Evolutionary conservation across 2,797 vertebrate species (phyloP).

Genomic region (Perodicticus potto): DNA sequence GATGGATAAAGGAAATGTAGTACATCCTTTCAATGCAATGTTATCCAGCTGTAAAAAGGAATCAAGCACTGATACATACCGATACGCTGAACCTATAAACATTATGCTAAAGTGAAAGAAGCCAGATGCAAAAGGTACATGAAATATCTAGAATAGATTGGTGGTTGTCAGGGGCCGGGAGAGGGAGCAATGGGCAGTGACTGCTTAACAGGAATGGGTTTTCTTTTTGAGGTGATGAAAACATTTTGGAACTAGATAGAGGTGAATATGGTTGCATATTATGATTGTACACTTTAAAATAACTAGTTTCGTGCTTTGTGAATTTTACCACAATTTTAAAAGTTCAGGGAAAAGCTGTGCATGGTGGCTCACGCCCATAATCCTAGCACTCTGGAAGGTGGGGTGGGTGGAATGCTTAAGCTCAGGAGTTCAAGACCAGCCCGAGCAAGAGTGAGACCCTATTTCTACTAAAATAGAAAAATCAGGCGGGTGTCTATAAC

Average conservation of each 20-base stretch:
- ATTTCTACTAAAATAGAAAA: too few relatives aligned
- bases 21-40: neutral
- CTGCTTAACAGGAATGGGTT: neutral
- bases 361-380: too few relatives aligned
- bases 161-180: neutral
- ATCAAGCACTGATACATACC: too few relatives aligned
- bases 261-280: neutral
- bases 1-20: neutral
- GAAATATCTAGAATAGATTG: neutral
- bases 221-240: neutral
- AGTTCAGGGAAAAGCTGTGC: neutral
- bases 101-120: neutral
- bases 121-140: neutral
- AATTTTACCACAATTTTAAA: conserved; percentile 32
- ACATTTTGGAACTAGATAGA: neutral
- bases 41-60: neutral
- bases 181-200: neutral
- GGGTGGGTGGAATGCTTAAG: too few relatives aligned
- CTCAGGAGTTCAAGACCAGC: too few relatives aligned
- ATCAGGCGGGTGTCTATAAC: too few relatives aligned
- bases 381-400: too few relatives aligned
- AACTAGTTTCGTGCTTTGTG: neutral
- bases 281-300: neutral
- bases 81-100: neutral
- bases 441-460: too few relatives aligned